Evolutionary conservation across 2,113 vertebrate genomes (phyloP), one percentile per base, ranked within the genome.

Genomic region (Ceuthmochares aereus): DNA sequence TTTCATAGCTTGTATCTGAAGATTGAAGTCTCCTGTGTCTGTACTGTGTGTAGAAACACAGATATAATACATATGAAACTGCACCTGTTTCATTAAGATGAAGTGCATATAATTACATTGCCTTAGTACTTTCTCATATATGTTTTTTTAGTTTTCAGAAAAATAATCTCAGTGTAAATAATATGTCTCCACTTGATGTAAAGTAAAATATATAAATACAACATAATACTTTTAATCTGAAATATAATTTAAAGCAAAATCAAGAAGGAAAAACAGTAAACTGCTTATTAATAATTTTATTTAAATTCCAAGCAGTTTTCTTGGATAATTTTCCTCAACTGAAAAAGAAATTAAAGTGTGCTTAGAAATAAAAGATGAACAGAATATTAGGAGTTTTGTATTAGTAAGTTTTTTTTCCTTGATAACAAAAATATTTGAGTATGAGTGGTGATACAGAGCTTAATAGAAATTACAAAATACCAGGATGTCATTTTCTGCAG

Each of bases 231-330:
- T 98, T 96, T 93, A 70, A 81, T 45, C 49, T 76, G 62, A 90
- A 87, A 30, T 42, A 37, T 36, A 80, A 59, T 29, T 86, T 88
- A 69, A 78, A 82, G 11, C 13, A n/a, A 78, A 90, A 87, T 32
- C 87, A n/a, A 73, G 87, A 93, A 55, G 80, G 75, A 19, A 67
- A 87, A 96, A 90, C 68, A 80, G 69, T 94, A 91, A 92, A 30
- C 40, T 94, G 19, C 29, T 80, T 91, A 52, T n/a, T 96, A 76
- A 77, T 91, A 29, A 93, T 91, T 94, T 92, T 84, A 26, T 68
- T 72, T 79, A 91, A 88, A 84, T 96, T 96, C 72, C 62, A 93
- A 96, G 66, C 69, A 96, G 63, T 96, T 93, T 96, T 92, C 49
- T 96, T 97, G 66, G 16, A 91, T 94, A 69, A 93, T 96, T 95